These are phyloP conservation scores for Oligia strigilis DNA, from an alignment of 2,888 invertebrate genomes.

Conservation along the genomic window DNA sequence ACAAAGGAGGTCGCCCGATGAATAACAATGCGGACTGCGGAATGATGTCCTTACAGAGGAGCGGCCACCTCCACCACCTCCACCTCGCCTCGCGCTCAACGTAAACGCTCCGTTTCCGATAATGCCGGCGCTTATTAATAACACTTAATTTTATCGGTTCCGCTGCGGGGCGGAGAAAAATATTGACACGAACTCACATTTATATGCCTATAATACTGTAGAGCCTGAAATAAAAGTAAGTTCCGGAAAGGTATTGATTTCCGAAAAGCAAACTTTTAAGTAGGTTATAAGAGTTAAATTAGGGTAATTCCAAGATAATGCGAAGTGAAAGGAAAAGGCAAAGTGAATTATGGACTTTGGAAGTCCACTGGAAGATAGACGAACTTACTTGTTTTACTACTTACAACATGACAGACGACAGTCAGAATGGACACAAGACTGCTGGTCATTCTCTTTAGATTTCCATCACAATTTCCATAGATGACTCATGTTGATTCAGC, in stretches of 20 bases:
- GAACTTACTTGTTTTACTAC: background rate
- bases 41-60: slow-evolving; percentile 86
- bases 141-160: slow-evolving; percentile 55
- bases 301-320: slow-evolving; percentile 18
- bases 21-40: slow-evolving; percentile 90
- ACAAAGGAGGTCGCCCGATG: slow-evolving; percentile 88
- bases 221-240: slow-evolving; percentile 1
- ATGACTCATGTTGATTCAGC: background rate
- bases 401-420: slow-evolving; percentile 1
- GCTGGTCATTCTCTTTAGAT: background rate
- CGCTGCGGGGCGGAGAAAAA: slow-evolving; percentile 23
- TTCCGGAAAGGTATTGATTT: slow-evolving; percentile 33
- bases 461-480: background rate
- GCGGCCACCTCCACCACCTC: slow-evolving; percentile 51
- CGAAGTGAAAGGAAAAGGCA: slow-evolving; percentile 26
- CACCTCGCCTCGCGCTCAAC: slow-evolving; percentile 51
- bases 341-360: slow-evolving; percentile 25
- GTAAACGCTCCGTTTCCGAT: slow-evolving; percentile 57
- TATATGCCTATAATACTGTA: slow-evolving; percentile 17
- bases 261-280: slow-evolving; percentile 36
- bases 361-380: slow-evolving; percentile 13
- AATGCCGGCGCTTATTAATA: slow-evolving; percentile 58
- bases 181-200: slow-evolving; percentile 19
- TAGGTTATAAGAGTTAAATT: slow-evolving; percentile 35
- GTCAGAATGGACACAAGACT: background rate